Conservation (phyloP, 2,888 invertebrate species). For the Drosophila prolongata region DNA sequence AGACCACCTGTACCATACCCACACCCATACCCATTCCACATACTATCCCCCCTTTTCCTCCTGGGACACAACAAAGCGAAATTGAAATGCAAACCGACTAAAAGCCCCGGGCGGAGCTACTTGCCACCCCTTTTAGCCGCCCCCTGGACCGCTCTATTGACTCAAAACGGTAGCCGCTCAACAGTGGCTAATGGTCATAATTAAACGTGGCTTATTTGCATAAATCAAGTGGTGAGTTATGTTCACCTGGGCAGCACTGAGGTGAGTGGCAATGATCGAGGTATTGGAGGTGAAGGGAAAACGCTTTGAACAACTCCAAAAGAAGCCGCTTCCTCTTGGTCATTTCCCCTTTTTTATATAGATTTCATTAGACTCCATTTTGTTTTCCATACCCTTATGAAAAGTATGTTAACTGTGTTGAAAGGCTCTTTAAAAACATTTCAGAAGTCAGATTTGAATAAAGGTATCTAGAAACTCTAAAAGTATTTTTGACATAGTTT, state of each 20-base stretch:
- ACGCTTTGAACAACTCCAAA: conserved; percentile 18
- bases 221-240: conserved; percentile 62
- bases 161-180: conserved; percentile 80
- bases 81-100: conserved; percentile 39
- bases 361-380: conserved; percentile 4
- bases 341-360: neutral
- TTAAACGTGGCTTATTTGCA: conserved; percentile 78
- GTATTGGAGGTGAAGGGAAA: conserved; percentile 18
- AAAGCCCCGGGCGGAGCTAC: conserved; percentile 27
- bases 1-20: conserved; percentile 1
- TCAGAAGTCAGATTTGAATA: too few species aligned
- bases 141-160: conserved; percentile 50
- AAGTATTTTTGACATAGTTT: too few species aligned
- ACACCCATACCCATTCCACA: neutral
- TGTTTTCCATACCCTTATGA: neutral
- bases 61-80: conserved; percentile 40
- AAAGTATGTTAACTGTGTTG: neutral
- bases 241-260: conserved; percentile 26
- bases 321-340: conserved; percentile 26
- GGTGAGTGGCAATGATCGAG: conserved; percentile 26
- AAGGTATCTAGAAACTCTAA: too few species aligned
- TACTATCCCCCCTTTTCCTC: neutral
- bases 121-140: conserved; percentile 2
- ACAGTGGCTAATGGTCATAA: conserved; percentile 81
- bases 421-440: too few species aligned